Evolutionary conservation across 2,113 vertebrate genomes (phyloP).

Genomic region (Empidonax traillii): DNA sequence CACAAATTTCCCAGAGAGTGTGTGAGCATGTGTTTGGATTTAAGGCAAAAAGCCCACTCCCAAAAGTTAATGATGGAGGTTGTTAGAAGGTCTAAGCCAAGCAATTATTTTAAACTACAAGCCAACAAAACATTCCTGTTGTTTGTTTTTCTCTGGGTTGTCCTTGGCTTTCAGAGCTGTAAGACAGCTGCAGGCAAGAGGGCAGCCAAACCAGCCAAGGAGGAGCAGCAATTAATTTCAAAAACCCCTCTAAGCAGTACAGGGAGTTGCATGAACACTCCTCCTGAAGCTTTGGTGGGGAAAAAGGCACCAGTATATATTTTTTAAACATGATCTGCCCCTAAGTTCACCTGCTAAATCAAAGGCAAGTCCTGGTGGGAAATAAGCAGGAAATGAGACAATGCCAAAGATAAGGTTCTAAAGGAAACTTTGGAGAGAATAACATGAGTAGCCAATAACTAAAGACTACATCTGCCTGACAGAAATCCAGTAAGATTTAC

Average conservation of each 20-base stretch:
- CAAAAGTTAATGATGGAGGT: slow-evolving; percentile 7
- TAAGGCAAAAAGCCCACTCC: background rate
- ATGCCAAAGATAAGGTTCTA: slow-evolving; percentile 16
- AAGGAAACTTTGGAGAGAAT: background rate
- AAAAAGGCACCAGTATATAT: background rate
- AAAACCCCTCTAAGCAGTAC: background rate
- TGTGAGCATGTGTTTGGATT: background rate
- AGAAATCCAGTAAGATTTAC: background rate
- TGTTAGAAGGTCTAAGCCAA: slow-evolving; percentile 8
- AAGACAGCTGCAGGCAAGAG: slow-evolving; percentile 32
- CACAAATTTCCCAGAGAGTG: background rate
- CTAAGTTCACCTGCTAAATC: slow-evolving; percentile 22
- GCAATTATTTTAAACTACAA: slow-evolving; percentile 43
- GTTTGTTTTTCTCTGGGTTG: slow-evolving; percentile 20
- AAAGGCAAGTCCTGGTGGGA: slow-evolving; percentile 10
- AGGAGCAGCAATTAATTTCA: slow-evolving; percentile 9
- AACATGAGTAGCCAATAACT: background rate
- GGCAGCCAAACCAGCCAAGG: background rate
- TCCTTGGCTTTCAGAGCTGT: slow-evolving; percentile 35
- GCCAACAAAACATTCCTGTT: background rate
- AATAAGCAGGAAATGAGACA: slow-evolving; percentile 34
- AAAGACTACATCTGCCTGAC: background rate
- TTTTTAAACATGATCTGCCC: slow-evolving; percentile 1
- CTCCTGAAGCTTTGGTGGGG: background rate
- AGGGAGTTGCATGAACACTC: background rate